Base-by-base conservation (phyloP, 2,113 vertebrate genomes). In the Barnardius zonarius region DNA sequence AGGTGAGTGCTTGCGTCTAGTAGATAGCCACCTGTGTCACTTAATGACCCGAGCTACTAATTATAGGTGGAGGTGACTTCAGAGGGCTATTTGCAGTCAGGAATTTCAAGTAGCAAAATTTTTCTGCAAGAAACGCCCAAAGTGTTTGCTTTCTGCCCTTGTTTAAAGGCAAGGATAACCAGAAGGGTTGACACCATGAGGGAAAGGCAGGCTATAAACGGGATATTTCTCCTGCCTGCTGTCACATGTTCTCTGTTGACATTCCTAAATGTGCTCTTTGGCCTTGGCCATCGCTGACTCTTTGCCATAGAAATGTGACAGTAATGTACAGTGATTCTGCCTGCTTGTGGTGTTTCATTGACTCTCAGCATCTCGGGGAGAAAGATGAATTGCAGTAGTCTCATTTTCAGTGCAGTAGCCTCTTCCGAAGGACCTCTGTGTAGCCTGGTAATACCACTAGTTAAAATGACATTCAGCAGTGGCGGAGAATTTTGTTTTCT, bases 41-140 rank as follows among this genome's bases (percentile, higher is more conserved):
- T 77, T 96, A 95, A 95, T 94, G 90, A 94, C 95, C 86, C 19
- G n/a, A 88, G 46, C 35, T 86, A 35, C 84, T 96, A 96, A 97
- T 97, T 96, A 96, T 69, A 97, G 94, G 88, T 90, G 63, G 66
- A 73, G 69, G 33, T 95, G 64, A 81, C 62, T 94, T 95, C 92
- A 96, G 81, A 96, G 69, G 63, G 31, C 49, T 83, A 35, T 63
- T 85, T 92, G 77, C 54, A 74, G 66, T 30, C 44, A 96, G 86
- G 95, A 96, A 97, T 97, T 94, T 90, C 54, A 92, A 94, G 79
- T 12, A 91, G 84, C 72, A 92, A 92, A 96, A 80, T 74, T 95
- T 90, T 83, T 35, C 69, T 92, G 22, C 55, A 76, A 74, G 82
- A 90, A 94, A 64, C 0, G 0, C 69, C 43, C 11, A 2, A 73